A percentile compares a stretch with the other conserved stretches of the same genome.
Evolutionary conservation across 2,888 invertebrate species (phyloP).

Genomic region (Drosophila anomalipes): DNA sequence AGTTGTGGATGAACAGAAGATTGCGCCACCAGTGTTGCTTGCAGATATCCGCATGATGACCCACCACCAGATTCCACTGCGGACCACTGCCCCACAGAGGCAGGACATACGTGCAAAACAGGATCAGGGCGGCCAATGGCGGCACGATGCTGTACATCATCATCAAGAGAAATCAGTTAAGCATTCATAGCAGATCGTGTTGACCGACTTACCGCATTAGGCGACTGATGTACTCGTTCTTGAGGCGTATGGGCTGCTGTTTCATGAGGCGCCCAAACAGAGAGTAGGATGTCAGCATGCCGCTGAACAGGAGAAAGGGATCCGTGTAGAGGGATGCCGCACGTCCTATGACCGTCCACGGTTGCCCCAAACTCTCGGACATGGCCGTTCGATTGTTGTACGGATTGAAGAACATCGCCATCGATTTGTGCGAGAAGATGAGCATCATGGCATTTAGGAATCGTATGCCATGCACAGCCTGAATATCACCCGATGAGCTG

Average conservation of each 20-base stretch:
- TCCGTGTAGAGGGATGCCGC: slow-evolving; percentile 90
- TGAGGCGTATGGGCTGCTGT: slow-evolving; percentile 86
- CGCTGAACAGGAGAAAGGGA: slow-evolving; percentile 90
- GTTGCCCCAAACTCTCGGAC: slow-evolving; percentile 88
- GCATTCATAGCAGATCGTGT: neutral
- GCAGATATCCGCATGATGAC: slow-evolving; percentile 89
- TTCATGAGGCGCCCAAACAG: slow-evolving; percentile 87
- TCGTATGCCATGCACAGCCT: slow-evolving; percentile 89
- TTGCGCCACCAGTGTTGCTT: slow-evolving; percentile 90
- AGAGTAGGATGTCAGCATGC: slow-evolving; percentile 88
- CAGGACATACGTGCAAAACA: slow-evolving; percentile 89
- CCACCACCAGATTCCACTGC: slow-evolving; percentile 89
- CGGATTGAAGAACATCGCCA: slow-evolving; percentile 89
- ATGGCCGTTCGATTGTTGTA: slow-evolving; percentile 89
- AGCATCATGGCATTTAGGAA: slow-evolving; percentile 89
- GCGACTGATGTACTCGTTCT: slow-evolving; percentile 88
- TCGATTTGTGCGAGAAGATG: slow-evolving; percentile 89
- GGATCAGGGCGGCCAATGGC: slow-evolving; percentile 88
- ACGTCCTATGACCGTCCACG: slow-evolving; percentile 89
- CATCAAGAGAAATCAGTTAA: slow-evolving; percentile 56
- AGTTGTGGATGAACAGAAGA: slow-evolving; percentile 90
- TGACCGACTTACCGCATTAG: slow-evolving; percentile 85
- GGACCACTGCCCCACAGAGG: slow-evolving; percentile 89
- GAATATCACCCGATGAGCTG: slow-evolving; percentile 87
- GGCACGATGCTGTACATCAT: slow-evolving; percentile 87